These are phyloP conservation scores for Drosophila trapezifrons DNA, from an alignment of 1,140 invertebrate species.

Conservation along the genomic window DNA sequence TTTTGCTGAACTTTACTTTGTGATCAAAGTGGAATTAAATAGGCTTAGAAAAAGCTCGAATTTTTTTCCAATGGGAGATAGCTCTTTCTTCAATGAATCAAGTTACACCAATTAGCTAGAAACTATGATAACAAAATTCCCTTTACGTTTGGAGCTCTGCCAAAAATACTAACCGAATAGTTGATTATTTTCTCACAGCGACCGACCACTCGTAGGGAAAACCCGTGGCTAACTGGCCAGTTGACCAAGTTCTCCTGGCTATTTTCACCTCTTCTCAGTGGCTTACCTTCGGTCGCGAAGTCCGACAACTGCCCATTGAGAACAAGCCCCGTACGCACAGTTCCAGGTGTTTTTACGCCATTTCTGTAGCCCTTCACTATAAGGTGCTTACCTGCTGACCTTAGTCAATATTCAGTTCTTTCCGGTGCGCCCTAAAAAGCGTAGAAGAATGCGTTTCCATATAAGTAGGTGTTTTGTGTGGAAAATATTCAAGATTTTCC, in stretches of 20 bases:
- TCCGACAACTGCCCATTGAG: constrained; percentile 62
- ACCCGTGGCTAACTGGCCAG: constrained; percentile 42
- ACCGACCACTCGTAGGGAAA: constrained; percentile 39
- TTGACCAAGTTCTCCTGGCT: constrained; percentile 16
- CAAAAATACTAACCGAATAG: background rate
- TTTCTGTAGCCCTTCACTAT: constrained; percentile 16
- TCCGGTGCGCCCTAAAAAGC: constrained; percentile 15
- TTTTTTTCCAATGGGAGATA: no score
- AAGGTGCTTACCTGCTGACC: constrained; percentile 47
- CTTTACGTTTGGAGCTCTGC: background rate
- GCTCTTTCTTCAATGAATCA: no score
- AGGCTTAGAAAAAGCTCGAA: no score
- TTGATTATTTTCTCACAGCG: background rate
- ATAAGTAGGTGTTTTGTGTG: background rate
- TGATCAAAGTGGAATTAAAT: no score
- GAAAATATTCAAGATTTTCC: constrained; percentile 6
- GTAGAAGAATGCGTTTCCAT: constrained; percentile 2
- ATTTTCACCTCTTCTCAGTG: constrained; percentile 55
- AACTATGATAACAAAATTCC: background rate
- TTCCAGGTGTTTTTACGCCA: constrained; percentile 14
- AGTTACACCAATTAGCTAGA: background rate
- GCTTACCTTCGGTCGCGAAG: constrained; percentile 49
- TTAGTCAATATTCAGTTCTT: constrained; percentile 30
- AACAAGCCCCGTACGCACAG: constrained; percentile 29
- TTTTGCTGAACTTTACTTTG: no score